Base-by-base conservation (phyloP, 1,140 invertebrate genomes). In the Cherax quadricarinatus region DNA sequence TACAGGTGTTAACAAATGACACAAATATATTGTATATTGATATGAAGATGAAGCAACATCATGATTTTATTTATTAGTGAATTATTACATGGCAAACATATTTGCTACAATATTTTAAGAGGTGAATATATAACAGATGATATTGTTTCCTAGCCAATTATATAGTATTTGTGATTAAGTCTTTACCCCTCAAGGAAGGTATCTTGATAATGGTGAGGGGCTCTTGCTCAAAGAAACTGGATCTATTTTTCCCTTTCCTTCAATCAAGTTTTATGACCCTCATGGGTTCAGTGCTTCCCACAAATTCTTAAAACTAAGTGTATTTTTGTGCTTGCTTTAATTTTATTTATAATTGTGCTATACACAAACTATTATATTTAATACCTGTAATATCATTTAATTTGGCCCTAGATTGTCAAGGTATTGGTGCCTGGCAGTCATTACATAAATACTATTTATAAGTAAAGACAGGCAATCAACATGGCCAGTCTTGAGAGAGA, bases 401-500 rank as follows among this genome's bases (percentile, higher is more conserved):
- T 75, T 6, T 75, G 70, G 70, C 24, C 70, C 24, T 75, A 4
- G 70, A 30, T 75, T 30, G 24, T 75, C 70, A 75, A 75, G 70
- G 24, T 75, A 75, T 75, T 75, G 70, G 70, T 30, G 70, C 70
- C 70, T 75, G 70, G 24, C 24, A 24, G 24, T 75, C 70, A 75
- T 41, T 30, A 75, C 24, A 30, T 75, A 75, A 75, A 75, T 75
- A 75, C 70, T 75, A 66, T 66, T 66, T 21, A 66, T 66, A 75
- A 75, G 70, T n/a, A 75, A 70, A 75, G 70, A 30, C 24, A 75
- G 70, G 66, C 16, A 21, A 70, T 70, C 66, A 70, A 70, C 21
- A 70, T 70, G 66, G 66, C 66, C 66, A 70, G 16, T 21, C 66
- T 70, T 21, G 66, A 70, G 66, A 70, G 66, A 70, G 14, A 12